Base-by-base conservation (phyloP, 2,113 vertebrate species). In the Lepisosteus osseus region DNA sequence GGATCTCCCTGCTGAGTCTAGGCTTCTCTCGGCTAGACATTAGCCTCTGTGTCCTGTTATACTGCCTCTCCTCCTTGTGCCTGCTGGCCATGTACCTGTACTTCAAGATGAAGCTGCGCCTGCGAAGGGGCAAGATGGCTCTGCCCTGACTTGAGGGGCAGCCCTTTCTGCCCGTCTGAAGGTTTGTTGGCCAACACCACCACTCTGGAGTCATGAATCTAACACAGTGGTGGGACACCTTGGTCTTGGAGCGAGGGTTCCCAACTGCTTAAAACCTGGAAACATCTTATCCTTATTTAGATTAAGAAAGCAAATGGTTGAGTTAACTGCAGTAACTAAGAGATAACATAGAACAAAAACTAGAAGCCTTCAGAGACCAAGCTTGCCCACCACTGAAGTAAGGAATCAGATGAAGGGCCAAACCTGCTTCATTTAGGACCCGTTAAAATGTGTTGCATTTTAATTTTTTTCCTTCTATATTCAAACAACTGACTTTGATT, bases 21-120 rank as follows among this genome's bases (percentile, higher is more conserved):
- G 93, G 91, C 13, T 95, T 97, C 81, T 97, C 96, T 69, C 89
- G 86, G 71, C 70, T 94, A 84, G 96, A 98, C 77, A 57, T 96
- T 83, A 95, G 95, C 86, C 89, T 98, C 11, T 98, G 94, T 1
- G 80, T 96, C 8, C 78, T 91, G 41, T 91, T 99, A 4, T 99
- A 97, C 45, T 85, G 92, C 67, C 85, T 96, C 73, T 96, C 96
- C 67, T 91, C 89, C 75, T 78, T 94, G 86, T 95, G 94, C 74
- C 92, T 98, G 2, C 71, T 97, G 59, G 87, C 80, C 75, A 92
- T 97, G 94, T 98, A 93, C 75, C 82, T 92, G 9, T 98, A 92
- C 83, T 95, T 97, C 77, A 92, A 88, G 71, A 79, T 91, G 55
- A 90, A 89, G 17, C 83, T 89, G 61, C 84, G 86, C 1, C 72